phyloP scores from a whole-genome alignment of 30 jellyfish, hydroid and myxozoan species.

The Turritopsis dohrnii region DNA sequence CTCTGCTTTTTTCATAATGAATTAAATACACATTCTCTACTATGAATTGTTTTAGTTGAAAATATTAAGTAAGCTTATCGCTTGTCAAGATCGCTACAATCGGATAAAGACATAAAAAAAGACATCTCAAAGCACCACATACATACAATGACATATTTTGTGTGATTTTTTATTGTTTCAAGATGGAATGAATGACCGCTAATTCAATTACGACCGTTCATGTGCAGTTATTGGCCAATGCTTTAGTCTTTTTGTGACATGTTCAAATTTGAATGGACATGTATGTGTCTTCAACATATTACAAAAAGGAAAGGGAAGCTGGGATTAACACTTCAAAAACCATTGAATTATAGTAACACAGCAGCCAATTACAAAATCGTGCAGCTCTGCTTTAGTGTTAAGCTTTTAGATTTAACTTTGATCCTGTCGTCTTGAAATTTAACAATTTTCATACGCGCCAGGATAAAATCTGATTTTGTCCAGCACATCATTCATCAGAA shows the following conservation, averaged over 20 bases:
- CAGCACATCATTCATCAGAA: too few species aligned
- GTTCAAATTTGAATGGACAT: background rate
- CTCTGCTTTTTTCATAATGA: background rate
- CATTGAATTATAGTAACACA: background rate
- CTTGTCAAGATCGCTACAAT: background rate
- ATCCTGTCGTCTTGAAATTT: background rate
- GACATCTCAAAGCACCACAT: background rate
- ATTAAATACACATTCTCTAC: background rate
- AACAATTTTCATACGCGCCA: background rate
- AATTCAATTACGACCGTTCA: background rate
- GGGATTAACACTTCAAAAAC: background rate
- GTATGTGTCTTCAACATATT: background rate
- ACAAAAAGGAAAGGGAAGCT: background rate
- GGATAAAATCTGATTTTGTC: too few species aligned
- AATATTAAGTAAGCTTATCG: background rate
- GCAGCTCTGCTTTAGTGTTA: background rate
- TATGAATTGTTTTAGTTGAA: background rate
- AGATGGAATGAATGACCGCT: background rate
- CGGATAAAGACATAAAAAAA: background rate
- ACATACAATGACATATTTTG: background rate
- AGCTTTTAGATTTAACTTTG: background rate
- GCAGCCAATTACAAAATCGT: background rate
- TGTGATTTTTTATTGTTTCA: background rate
- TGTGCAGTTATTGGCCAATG: background rate
- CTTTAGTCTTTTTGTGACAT: background rate